Evolutionary conservation across 2,113 vertebrate genomes (phyloP), one percentile per base, ranked within the genome.

Genomic region (Phyllostomus discolor): DNA sequence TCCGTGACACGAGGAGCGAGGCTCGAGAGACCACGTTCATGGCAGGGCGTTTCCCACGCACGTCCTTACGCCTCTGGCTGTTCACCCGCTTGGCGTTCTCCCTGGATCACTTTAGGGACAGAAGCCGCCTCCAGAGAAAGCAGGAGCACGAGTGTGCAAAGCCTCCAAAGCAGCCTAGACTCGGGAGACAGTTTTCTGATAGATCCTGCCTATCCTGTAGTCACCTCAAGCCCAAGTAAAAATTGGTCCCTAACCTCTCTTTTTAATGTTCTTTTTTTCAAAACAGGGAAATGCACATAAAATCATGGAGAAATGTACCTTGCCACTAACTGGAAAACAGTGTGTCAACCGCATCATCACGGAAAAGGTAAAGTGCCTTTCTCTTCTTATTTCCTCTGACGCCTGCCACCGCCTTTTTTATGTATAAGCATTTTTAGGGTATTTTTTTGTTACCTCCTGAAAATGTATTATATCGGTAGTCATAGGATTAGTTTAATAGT

Each of bases 261-360:
- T 93, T 95, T 10, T 90, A 52, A n/a, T 95, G 1, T 95, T 11
- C 98, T 4, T 96, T 79, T 97, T 97, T 94, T 98, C 91, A 52
- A 98, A 95, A 95, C 98, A 99, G 99, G 99, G 99, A 80, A 99
- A 99, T 80, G 98, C 98, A 92, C 99, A 99, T 98, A 99, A 99
- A 98, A 99, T 99, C 96, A 98, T 99, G 99, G 99, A 99, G 75
- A 99, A 99, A 50, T 99, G 99, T 97, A 99, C 87, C 64, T 98
- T 99, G 82, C 99, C 99, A 10, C 98, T 99, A 95, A 99, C 99
- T 4, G 99, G 99, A 84, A 99, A 99, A 90, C 99, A 99, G 0
- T 99, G 99, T 98, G 99, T 99, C 95, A 98, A 99, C 95, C 99
- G 99, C 76, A 99, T 99, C 97, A 99, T 99, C 97, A 99, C 99